phyloP scores from a whole-genome alignment of 2,888 invertebrate genomes.

The Celastrina argiolus region DNA sequence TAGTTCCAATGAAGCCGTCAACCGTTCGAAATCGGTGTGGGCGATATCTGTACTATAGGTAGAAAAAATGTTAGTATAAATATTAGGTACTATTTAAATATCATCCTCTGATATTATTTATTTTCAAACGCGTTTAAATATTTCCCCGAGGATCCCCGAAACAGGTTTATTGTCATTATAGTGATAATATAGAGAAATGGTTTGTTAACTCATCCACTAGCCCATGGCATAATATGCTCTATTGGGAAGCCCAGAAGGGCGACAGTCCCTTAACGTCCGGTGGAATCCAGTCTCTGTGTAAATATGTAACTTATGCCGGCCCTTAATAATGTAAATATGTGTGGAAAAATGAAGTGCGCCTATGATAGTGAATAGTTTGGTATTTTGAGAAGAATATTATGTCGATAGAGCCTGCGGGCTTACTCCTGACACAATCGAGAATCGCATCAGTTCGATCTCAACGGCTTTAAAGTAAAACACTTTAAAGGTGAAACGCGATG shows the following conservation, averaged over 20 bases:
- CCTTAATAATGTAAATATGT: neutral
- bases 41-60: too few species aligned
- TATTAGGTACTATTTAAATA: too few species aligned
- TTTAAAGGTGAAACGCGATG: too few species aligned
- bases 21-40: too few species aligned
- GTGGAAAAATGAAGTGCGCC: slow-evolving; percentile 1
- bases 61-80: too few species aligned
- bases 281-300: slow-evolving; percentile 9
- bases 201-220: slow-evolving; percentile 42
- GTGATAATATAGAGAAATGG: slow-evolving; percentile 54
- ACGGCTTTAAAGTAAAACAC: too few species aligned
- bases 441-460: too few species aligned
- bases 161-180: slow-evolving; percentile 41
- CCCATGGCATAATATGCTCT: neutral
- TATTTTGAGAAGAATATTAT: too few species aligned
- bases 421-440: too few species aligned
- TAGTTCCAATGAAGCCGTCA: too few species aligned
- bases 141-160: slow-evolving; percentile 36
- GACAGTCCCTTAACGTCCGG: neutral
- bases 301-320: slow-evolving; percentile 10
- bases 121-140: neutral
- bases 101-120: too few species aligned
- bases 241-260: neutral
- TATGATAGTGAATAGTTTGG: neutral
- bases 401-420: too few species aligned